Percentiles rank a stretch among this genome's conserved stretches.
These are phyloP conservation scores for Campopleginae sp. DNA, from an alignment of 2,888 invertebrate genomes.

Conservation along the genomic window DNA sequence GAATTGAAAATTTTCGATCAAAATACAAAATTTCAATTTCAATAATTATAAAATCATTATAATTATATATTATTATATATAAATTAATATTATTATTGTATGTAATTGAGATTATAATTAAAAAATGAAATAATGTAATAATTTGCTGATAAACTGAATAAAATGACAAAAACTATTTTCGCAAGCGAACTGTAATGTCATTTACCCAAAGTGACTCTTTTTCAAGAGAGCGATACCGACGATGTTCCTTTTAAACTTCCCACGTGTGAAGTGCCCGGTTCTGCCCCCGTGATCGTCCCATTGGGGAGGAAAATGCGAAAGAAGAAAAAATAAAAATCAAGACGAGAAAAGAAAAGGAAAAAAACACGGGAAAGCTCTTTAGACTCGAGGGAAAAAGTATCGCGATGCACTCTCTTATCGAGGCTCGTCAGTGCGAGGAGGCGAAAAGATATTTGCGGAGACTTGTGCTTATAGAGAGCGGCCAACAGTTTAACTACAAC, in stretches of 20 bases:
- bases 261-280: conserved; percentile 26
- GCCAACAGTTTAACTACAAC: conserved; percentile 5
- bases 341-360: not conserved
- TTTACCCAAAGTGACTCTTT: too few species aligned
- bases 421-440: conserved; percentile 14
- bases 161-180: too few species aligned
- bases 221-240: not conserved
- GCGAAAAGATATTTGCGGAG: not conserved
- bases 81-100: too few species aligned
- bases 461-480: not conserved
- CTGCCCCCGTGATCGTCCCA: not conserved
- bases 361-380: conserved; percentile 52
- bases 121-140: too few species aligned
- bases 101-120: too few species aligned
- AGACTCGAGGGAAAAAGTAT: conserved; percentile 22
- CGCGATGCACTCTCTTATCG: conserved; percentile 34
- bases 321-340: not conserved
- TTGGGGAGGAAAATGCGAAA: not conserved
- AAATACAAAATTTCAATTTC: too few species aligned
- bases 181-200: too few species aligned
- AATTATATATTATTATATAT: too few species aligned
- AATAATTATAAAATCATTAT: too few species aligned
- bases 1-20: too few species aligned
- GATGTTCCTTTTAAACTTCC: not conserved
- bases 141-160: too few species aligned